Conservation (phyloP, 2,888 invertebrate genomes). For the Aplocera efformata region DNA sequence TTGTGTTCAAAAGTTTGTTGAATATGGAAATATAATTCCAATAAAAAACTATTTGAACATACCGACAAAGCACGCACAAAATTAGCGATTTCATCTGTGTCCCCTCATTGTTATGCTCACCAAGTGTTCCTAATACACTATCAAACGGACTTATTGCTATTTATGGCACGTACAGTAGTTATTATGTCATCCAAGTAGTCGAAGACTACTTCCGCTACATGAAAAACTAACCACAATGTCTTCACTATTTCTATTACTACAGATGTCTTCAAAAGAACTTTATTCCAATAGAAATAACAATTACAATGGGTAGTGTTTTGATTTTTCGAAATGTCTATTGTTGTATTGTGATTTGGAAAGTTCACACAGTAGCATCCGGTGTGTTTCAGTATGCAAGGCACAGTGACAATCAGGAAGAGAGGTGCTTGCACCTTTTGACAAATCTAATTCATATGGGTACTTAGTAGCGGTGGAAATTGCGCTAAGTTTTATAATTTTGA, state of each 20-base stretch:
- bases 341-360: constrained; percentile 29
- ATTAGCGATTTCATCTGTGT: not conserved
- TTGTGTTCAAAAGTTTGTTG: too few relatives aligned
- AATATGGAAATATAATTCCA: too few relatives aligned
- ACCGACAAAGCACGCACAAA: constrained; percentile 1
- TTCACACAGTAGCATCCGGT: constrained; percentile 40
- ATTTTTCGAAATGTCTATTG: constrained; percentile 6
- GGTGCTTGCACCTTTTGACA: constrained; percentile 39
- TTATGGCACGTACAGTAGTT: constrained; percentile 7
- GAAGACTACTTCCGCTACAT: constrained; percentile 3
- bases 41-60: too few relatives aligned
- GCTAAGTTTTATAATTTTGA: too few relatives aligned
- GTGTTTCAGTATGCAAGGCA: constrained; percentile 36
- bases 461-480: too few relatives aligned
- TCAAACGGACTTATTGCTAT: constrained; percentile 7
- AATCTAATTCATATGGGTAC: not conserved
- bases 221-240: not conserved
- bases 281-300: not conserved
- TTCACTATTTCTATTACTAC: not conserved
- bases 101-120: not conserved
- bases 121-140: constrained; percentile 3
- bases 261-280: not conserved
- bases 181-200: constrained; percentile 1
- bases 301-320: not conserved
- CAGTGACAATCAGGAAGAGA: constrained; percentile 39